Evolutionary conservation across 2,888 invertebrate genomes (phyloP), one percentile per base, ranked within the genome.

Genomic region (Crematogaster levior): DNA sequence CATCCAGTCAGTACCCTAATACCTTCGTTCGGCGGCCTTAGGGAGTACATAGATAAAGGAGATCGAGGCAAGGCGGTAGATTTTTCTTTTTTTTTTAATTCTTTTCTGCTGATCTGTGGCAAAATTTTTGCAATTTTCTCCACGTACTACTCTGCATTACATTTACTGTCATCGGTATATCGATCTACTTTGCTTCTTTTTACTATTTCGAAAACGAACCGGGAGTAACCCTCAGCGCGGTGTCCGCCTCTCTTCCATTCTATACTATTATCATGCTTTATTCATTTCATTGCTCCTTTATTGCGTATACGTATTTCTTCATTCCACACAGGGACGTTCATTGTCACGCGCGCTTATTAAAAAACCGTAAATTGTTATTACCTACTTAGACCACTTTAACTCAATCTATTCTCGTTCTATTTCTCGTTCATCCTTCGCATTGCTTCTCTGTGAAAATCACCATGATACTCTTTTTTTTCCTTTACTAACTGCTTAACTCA

Each of bases 1-100:
- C 92, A 93, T 94, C 92, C 94, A 94, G 94, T 94, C 94, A 93
- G 94, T 94, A 94, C 93, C 93, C 93, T 89, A 87, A 84, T 93
- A 93, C 92, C 91, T 93, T 92, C 92, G 90, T 92, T 92, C 91
- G 93, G 93, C 94, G 94, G 93, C 91, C 90, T 91, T 94, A 94
- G 94, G 94, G 94, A 94, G 94, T 94, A 94, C 94, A 94, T 94
- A 94, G 94, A 94, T 94, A 91, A 86, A 63, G 73, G 77, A 60
- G 21, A 30, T 68, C 88, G 88, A 89, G 86, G 81, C 87, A 88
- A 88, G 85, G 70, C 84, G 85, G 84, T 90, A 86, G 70, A 88
- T 80, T 74, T 34, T 15, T 68, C 51, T 34, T 15, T 9, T 48
- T 30, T 27, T 68, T 53, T 40, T 15, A 21, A 30, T 43, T 70